phyloP scores from a whole-genome alignment of 1,140 invertebrate genomes.

The Hylaeus anthracinus region DNA sequence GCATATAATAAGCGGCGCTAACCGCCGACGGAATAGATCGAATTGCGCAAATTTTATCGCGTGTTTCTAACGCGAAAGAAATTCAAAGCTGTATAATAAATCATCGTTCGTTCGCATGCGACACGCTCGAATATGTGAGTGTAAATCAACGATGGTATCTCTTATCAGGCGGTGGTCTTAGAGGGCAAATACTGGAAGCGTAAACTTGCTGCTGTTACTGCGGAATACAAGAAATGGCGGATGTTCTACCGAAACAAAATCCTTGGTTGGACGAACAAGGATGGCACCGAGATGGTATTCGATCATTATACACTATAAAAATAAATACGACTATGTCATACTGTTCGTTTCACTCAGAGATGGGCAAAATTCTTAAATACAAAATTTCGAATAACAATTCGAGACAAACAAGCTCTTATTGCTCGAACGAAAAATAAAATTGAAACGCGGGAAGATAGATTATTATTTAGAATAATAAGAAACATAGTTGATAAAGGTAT shows the following conservation, averaged over 20 bases:
- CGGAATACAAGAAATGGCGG: constrained; percentile 99
- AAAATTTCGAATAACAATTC: no score
- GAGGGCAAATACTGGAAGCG: constrained; percentile 99
- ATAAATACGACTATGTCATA: neutral
- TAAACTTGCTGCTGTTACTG: constrained; percentile 96
- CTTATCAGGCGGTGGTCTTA: constrained; percentile 92
- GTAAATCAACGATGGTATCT: constrained; percentile 51
- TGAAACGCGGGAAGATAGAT: no score
- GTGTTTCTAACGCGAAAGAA: neutral
- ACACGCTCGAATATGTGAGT: neutral
- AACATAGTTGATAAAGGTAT: no score
- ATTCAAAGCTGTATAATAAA: neutral
- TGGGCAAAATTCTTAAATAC: no score
- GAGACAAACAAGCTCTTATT: no score
- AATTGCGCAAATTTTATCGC: constrained; percentile 2
- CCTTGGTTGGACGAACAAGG: constrained; percentile 87
- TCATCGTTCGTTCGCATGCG: neutral
- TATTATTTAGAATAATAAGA: no score
- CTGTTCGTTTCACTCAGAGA: no score
- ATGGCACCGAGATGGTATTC: constrained; percentile 88
- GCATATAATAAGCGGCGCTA: neutral
- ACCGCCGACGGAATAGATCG: neutral
- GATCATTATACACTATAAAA: neutral
- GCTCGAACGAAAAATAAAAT: no score
- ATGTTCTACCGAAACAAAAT: constrained; percentile 94